Conservation (phyloP, 2,113 vertebrate genomes). For the Psephotus haematonotus region DNA sequence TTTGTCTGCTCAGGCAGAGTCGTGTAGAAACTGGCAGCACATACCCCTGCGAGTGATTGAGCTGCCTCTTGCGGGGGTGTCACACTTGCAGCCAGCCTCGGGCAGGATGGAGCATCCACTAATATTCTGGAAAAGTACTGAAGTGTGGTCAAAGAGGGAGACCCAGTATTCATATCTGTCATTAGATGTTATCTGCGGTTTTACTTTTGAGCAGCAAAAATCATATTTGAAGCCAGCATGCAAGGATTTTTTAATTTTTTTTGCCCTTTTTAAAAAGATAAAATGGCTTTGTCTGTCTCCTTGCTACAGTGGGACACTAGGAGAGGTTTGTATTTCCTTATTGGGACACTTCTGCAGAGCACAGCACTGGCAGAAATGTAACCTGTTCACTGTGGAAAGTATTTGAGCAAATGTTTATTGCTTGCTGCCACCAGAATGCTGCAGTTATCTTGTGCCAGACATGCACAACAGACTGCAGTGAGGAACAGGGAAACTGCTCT, state of each 20-base stretch:
- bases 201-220: neutral
- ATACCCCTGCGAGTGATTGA: neutral
- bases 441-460: slow-evolving; percentile 44
- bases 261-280: neutral
- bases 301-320: neutral
- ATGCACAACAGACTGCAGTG: neutral
- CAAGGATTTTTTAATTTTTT: too few species aligned
- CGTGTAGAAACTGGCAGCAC: neutral
- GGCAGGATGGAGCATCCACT: neutral
- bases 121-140: neutral
- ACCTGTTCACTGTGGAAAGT: slow-evolving; percentile 60
- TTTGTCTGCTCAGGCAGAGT: neutral
- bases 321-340: slow-evolving; percentile 51
- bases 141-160: neutral
- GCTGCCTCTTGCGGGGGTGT: neutral
- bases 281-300: neutral
- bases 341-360: slow-evolving; percentile 16
- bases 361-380: slow-evolving; percentile 33
- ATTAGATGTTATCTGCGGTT: neutral
- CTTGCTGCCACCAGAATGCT: slow-evolving; percentile 18
- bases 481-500: slow-evolving; percentile 36
- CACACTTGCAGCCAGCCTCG: neutral
- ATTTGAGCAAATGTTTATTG: slow-evolving; percentile 54
- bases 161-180: neutral
- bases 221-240: neutral